These are phyloP conservation scores for Hyperoplus immaculatus DNA, from an alignment of 2,797 vertebrate species.

Conservation along the genomic window DNA sequence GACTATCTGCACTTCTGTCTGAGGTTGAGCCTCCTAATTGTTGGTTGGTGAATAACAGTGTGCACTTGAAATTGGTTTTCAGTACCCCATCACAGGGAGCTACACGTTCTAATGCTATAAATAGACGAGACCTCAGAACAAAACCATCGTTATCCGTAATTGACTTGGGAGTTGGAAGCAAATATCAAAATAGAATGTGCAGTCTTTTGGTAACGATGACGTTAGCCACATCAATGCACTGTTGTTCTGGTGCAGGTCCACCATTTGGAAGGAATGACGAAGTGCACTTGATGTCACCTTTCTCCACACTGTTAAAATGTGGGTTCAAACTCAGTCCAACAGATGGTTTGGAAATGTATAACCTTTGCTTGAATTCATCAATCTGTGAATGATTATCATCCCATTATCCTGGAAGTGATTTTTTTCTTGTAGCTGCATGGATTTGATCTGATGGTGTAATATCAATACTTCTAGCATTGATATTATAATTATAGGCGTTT, in stretches of 20 bases:
- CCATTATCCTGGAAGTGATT: constrained; percentile 38
- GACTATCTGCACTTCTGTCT: constrained; percentile 27
- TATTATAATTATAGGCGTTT: background rate
- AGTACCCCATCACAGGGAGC: constrained; percentile 35
- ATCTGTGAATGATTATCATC: constrained; percentile 44
- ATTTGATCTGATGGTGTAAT: constrained; percentile 28
- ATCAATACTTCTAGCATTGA: constrained; percentile 38
- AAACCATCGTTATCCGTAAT: constrained; percentile 49
- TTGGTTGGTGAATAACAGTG: constrained; percentile 31
- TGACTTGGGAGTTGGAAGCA: constrained; percentile 26
- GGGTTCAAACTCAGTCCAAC: constrained; percentile 1
- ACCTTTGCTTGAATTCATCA: constrained; percentile 53
- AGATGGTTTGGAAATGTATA: constrained; percentile 44
- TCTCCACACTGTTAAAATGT: background rate
- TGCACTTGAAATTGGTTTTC: constrained; percentile 50
- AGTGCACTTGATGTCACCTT: constrained; percentile 34
- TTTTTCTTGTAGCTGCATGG: constrained; percentile 30
- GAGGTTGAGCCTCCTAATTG: constrained; percentile 38
- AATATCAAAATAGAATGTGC: constrained; percentile 37
- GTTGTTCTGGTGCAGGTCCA: too few species aligned
- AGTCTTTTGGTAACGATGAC: constrained; percentile 39
- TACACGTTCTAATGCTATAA: constrained; percentile 40
- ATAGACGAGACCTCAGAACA: constrained; percentile 34
- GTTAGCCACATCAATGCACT: constrained; percentile 11
- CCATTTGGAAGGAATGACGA: constrained; percentile 29